Percentiles rank a stretch among this genome's conserved stretches.
These are phyloP conservation scores for Trichopoda pennipes DNA, from an alignment of 2,888 invertebrate genomes.

Conservation along the genomic window DNA sequence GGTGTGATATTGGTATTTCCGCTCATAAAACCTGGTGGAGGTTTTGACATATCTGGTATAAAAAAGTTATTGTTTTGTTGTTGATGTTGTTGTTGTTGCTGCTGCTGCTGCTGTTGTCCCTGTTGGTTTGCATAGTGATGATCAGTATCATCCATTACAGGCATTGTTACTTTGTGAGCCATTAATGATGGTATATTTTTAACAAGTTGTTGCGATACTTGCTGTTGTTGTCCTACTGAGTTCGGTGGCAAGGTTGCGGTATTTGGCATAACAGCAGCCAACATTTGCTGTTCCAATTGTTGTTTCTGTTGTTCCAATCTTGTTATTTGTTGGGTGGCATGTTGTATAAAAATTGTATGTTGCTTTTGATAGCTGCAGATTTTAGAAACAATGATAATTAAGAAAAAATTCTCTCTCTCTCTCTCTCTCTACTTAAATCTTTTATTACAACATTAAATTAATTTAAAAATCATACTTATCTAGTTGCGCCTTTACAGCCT, in stretches of 20 bases:
- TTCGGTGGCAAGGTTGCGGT: constrained; percentile 73
- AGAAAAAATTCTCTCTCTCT: background rate
- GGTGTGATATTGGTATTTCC: constrained; percentile 65
- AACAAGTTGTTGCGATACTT: constrained; percentile 63
- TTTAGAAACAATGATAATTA: background rate
- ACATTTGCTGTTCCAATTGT: constrained; percentile 81
- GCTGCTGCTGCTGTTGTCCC: constrained; percentile 32
- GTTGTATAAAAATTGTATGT: constrained; percentile 96
- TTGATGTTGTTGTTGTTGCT: constrained; percentile 72
- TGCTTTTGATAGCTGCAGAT: constrained; percentile 90
- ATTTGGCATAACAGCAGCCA: constrained; percentile 73
- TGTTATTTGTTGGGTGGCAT: constrained; percentile 93
- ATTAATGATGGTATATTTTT: constrained; percentile 76
- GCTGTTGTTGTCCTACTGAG: constrained; percentile 70
- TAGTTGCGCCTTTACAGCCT: constrained; percentile 91
- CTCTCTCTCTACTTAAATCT: background rate
- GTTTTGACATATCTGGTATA: constrained; percentile 92
- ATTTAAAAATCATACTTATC: constrained; percentile 83
- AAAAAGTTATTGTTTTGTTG: constrained; percentile 79
- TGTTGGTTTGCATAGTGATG: constrained; percentile 37
- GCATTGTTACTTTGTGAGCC: constrained; percentile 80
- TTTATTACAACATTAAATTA: background rate
- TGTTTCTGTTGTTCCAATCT: constrained; percentile 90
- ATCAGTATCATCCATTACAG: constrained; percentile 69
- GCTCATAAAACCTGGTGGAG: constrained; percentile 89